A percentile compares a stretch with the other conserved stretches of the same genome.
Evolutionary conservation across 2,797 vertebrate species (phyloP).

Genomic region (Helarctos malayanus): DNA sequence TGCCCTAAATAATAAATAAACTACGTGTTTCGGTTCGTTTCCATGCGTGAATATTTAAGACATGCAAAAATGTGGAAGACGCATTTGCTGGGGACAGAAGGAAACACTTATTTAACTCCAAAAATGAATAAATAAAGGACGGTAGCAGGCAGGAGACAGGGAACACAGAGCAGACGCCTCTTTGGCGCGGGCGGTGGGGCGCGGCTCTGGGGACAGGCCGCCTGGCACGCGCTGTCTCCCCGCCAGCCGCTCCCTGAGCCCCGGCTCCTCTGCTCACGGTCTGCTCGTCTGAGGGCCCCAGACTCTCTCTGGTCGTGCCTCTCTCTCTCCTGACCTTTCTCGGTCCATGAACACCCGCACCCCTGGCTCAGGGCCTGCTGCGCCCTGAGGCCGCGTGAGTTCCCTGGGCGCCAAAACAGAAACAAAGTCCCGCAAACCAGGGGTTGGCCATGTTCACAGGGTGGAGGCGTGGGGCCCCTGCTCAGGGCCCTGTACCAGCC

Average conservation of each 20-base stretch:
- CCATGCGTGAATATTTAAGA: slow-evolving; percentile 95
- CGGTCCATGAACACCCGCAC: neutral
- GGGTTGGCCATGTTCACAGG: rapidly evolving
- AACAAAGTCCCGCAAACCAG: rapidly evolving
- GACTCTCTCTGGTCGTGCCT: rapidly evolving
- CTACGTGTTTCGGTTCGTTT: slow-evolving; percentile 88
- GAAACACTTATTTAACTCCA: slow-evolving; percentile 53
- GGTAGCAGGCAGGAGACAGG: slow-evolving; percentile 71
- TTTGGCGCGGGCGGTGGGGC: neutral
- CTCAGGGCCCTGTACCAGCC: rapidly evolving
- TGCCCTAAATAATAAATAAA: slow-evolving; percentile 97
- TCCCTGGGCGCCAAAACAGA: rapidly evolving
- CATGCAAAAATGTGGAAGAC: slow-evolving; percentile 89
- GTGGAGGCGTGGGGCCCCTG: rapidly evolving
- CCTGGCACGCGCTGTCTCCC: neutral
- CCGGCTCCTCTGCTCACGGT: rapidly evolving
- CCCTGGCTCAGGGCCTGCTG: rapidly evolving
- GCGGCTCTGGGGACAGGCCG: neutral
- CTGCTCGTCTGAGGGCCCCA: neutral
- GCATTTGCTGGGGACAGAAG: slow-evolving; percentile 88
- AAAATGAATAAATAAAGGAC: slow-evolving; percentile 37
- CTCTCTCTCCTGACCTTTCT: neutral
- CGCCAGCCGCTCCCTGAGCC: rapidly evolving
- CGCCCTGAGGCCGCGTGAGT: neutral
- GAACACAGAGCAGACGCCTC: slow-evolving; percentile 44